Percentiles rank a stretch among this genome's conserved stretches.
Conservation (phyloP, 2,797 vertebrate species). For the Malurus leucopterus region DNA sequence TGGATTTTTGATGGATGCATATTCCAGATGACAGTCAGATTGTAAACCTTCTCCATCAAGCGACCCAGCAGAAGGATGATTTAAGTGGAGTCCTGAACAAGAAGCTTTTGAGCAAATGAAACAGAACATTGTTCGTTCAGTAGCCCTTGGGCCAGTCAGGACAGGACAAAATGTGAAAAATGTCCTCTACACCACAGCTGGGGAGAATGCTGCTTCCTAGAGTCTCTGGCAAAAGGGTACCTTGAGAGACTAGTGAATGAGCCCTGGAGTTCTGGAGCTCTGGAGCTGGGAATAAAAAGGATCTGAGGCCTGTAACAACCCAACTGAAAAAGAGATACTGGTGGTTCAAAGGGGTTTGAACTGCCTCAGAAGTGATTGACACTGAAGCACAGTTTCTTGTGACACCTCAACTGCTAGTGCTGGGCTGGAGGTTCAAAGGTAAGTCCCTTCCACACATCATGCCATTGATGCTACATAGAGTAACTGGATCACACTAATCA, state of each 20-base stretch:
- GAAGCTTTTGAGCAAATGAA: not conserved
- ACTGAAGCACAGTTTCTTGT: not conserved
- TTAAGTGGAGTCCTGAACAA: not conserved
- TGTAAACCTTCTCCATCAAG: not conserved
- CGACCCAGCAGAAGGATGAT: not conserved
- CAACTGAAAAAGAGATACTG: not conserved
- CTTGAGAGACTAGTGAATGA: not conserved
- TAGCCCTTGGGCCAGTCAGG: not conserved
- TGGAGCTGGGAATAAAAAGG: not conserved
- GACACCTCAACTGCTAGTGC: not conserved
- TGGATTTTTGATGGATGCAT: not conserved
- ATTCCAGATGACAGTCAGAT: not conserved
- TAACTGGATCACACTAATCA: not conserved
- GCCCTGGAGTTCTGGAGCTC: not conserved
- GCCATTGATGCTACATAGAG: not conserved
- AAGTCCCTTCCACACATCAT: not conserved
- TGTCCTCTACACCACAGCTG: accelerated
- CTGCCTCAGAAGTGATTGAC: not conserved
- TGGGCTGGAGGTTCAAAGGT: not conserved
- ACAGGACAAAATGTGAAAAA: not conserved
- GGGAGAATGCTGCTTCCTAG: not conserved
- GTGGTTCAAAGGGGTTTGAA: not conserved
- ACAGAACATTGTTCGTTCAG: not conserved
- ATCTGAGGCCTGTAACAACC: not conserved
- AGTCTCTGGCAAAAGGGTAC: not conserved